Conservation (phyloP, 2,888 invertebrate species). For the Marronus borbonicus region DNA sequence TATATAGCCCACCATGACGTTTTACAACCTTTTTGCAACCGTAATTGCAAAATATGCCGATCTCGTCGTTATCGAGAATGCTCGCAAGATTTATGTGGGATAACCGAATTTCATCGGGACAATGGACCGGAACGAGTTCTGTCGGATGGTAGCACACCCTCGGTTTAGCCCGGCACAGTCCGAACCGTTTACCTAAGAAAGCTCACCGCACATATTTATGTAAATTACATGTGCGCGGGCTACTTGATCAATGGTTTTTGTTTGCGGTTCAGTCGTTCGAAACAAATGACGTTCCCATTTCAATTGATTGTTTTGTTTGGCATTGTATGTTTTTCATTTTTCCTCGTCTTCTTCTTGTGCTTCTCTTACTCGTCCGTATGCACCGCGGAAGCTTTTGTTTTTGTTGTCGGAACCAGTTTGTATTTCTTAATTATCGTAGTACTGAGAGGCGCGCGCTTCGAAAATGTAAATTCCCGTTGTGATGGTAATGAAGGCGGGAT, state of each 20-base stretch:
- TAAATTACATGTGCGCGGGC: constrained; percentile 42
- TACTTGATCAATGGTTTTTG: constrained; percentile 45
- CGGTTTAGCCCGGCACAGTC: neutral
- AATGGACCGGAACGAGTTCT: constrained; percentile 12
- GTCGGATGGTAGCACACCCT: constrained; percentile 32
- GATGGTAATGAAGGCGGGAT: constrained; percentile 31
- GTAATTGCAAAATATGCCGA: constrained; percentile 27
- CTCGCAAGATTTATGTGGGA: constrained; percentile 36
- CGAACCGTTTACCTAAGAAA: constrained; percentile 22
- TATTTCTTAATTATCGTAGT: constrained; percentile 42
- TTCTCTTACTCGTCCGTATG: neutral
- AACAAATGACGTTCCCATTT: constrained; percentile 46
- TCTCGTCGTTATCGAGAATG: constrained; percentile 27
- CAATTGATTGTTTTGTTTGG: constrained; percentile 43
- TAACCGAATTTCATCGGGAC: constrained; percentile 19
- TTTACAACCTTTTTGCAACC: constrained; percentile 12
- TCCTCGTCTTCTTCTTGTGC: neutral
- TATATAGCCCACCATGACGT: neutral
- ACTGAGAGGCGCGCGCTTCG: neutral
- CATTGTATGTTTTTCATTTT: constrained; percentile 22
- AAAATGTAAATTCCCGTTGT: constrained; percentile 19
- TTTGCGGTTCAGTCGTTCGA: constrained; percentile 38
- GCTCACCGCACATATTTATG: constrained; percentile 41
- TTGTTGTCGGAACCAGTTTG: constrained; percentile 17
- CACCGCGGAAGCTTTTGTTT: constrained; percentile 18